These are phyloP conservation scores for Chrysolina haemoptera DNA, from an alignment of 2,888 invertebrate species.

Conservation along the genomic window DNA sequence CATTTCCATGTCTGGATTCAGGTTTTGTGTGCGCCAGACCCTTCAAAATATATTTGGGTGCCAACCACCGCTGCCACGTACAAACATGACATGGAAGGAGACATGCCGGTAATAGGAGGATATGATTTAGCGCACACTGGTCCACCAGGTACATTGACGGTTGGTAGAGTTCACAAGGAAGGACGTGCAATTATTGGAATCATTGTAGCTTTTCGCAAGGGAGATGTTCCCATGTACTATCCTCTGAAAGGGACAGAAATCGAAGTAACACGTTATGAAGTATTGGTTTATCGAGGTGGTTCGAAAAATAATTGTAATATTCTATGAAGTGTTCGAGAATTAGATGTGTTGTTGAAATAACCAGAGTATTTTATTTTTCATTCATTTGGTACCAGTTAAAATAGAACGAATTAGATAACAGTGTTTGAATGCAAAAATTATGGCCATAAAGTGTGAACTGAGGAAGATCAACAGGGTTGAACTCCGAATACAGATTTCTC, in stretches of 20 bases:
- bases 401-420: no score
- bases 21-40: background rate
- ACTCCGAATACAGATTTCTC: no score
- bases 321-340: no score
- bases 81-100: slow-evolving; percentile 1
- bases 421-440: no score
- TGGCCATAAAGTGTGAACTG: no score
- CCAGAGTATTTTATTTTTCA: no score
- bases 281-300: background rate
- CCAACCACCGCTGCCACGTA: slow-evolving; percentile 1
- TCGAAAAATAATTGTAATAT: no score
- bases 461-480: no score
- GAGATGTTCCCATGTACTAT: background rate
- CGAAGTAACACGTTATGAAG: slow-evolving; percentile 5
- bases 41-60: background rate
- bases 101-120: slow-evolving; percentile 2
- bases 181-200: slow-evolving; percentile 7
- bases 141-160: background rate
- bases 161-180: background rate
- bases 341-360: no score
- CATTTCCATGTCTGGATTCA: no score
- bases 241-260: no score
- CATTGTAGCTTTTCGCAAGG: background rate
- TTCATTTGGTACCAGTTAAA: no score
- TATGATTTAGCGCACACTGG: background rate